Evolutionary conservation across 2,113 vertebrate genomes (phyloP), one percentile per base, ranked within the genome.

Genomic region (Caretta caretta): DNA sequence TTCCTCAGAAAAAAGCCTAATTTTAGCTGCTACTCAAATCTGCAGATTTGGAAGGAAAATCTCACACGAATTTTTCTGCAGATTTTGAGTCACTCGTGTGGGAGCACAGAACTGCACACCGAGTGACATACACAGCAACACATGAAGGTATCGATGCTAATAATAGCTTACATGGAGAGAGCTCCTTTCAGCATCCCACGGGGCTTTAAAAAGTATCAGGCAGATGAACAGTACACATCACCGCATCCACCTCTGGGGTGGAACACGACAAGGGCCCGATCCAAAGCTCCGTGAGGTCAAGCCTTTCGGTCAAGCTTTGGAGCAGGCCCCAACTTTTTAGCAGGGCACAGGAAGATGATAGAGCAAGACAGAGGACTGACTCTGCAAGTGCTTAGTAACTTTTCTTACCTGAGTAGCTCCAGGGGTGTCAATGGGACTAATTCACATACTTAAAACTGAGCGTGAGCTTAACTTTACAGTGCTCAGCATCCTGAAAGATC

Each of bases 21-120:
- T 96, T 79, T 91, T 51, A 95, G 48, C 75, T 78, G 75, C 75
- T 78, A 2, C 27, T 69, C 49, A 13, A 57, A n/a, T 48, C 19
- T 78, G 75, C 80, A 95, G 96, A 25, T 46, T 42, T 38, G 87
- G 80, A 90, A 88, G 13, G 54, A 90, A 56, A 84, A 62, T 86
- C 53, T 92, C 24, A 35, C 59, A 42, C 8, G 65, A 62, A 88
- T 94, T 93, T 88, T 92, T 93, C 88, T 88, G 49, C 86, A 91
- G 31, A 35, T 94, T 91, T 62, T 96, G 91, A 96, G 93, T 94
- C 96, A 95, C 56, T 80, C 54, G 17, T 3, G 9, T 92, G 88
- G 80, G 97, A 92, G 81, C 46, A 87, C 93, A 84, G 72, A 92
- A 76, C 54, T 91, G 46, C 49, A 76, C 69, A 62, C 0, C 1